Evolutionary conservation across 2,888 invertebrate genomes (phyloP).

Genomic region (Hartigia nigra): DNA sequence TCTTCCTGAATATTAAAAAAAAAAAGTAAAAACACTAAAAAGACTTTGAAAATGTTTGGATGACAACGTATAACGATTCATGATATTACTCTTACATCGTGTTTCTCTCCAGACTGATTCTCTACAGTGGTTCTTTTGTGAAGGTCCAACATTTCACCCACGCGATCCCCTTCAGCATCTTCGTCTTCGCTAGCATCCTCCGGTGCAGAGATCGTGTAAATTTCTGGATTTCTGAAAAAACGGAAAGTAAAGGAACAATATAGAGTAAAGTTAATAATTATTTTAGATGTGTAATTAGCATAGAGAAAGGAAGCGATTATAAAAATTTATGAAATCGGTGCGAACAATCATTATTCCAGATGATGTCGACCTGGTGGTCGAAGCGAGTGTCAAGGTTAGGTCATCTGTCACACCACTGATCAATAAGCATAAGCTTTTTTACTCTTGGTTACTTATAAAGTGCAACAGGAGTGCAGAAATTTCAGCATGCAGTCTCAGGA

Average conservation of each 20-base stretch:
- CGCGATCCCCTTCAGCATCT: constrained; percentile 52
- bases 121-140: constrained; percentile 51
- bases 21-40: constrained; percentile 11
- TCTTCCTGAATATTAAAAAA: constrained; percentile 56
- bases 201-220: constrained; percentile 48
- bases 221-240: constrained; percentile 52
- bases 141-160: constrained; percentile 55
- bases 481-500: not conserved
- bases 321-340: not conserved
- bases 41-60: constrained; percentile 8
- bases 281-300: not conserved
- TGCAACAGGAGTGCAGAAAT: not conserved
- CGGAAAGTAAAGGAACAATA: not conserved
- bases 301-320: not conserved
- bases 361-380: not conserved
- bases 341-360: not conserved
- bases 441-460: not conserved
- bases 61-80: not conserved
- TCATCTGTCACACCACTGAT: constrained; percentile 52
- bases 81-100: constrained; percentile 49
- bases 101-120: constrained; percentile 54
- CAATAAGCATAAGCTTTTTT: constrained; percentile 40
- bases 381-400: constrained; percentile 54
- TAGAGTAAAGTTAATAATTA: not conserved
- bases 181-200: constrained; percentile 67